These are phyloP conservation scores for Caenorhabditis drosophilae DNA, from an alignment of 2,888 invertebrate species.

Conservation along the genomic window DNA sequence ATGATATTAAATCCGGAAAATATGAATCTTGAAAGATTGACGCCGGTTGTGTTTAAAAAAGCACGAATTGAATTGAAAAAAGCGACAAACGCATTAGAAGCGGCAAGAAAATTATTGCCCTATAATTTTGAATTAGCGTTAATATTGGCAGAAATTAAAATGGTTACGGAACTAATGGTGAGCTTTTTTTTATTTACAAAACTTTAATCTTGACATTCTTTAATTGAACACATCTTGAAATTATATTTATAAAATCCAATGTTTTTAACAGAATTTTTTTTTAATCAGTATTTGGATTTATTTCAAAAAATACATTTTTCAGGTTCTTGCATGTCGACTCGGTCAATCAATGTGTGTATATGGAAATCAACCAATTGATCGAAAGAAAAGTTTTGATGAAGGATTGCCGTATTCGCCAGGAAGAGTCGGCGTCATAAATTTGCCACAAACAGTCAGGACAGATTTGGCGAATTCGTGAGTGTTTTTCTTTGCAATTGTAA, in stretches of 20 bases:
- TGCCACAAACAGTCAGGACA: conserved; percentile 76
- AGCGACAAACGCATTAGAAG: conserved; percentile 48
- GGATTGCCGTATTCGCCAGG: conserved; percentile 45
- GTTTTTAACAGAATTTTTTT: too few species aligned
- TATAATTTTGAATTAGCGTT: conserved; percentile 65
- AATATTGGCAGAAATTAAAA: conserved; percentile 73
- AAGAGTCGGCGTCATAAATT: conserved; percentile 75
- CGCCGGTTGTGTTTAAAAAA: conserved; percentile 73
- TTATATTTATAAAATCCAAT: too few species aligned
- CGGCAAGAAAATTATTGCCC: conserved; percentile 47
- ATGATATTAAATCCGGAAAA: conserved; percentile 76
- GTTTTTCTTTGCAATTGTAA: conserved; percentile 2
- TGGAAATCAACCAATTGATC: conserved; percentile 68
- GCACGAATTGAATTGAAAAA: conserved; percentile 58
- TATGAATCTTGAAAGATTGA: conserved; percentile 74
- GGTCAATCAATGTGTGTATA: conserved; percentile 74
- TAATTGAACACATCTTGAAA: too few species aligned
- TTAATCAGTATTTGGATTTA: too few species aligned
- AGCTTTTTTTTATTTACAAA: too few species aligned
- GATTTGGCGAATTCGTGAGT: conserved; percentile 76
- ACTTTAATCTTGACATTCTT: too few species aligned
- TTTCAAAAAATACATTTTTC: background rate
- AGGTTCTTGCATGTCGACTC: conserved; percentile 65
- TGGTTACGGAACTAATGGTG: conserved; percentile 76
- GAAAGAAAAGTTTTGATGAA: conserved; percentile 37